Evolutionary conservation across 2,797 vertebrate genomes (phyloP), one percentile per base, ranked within the genome.

Genomic region (Ambastaia sidthimunki): DNA sequence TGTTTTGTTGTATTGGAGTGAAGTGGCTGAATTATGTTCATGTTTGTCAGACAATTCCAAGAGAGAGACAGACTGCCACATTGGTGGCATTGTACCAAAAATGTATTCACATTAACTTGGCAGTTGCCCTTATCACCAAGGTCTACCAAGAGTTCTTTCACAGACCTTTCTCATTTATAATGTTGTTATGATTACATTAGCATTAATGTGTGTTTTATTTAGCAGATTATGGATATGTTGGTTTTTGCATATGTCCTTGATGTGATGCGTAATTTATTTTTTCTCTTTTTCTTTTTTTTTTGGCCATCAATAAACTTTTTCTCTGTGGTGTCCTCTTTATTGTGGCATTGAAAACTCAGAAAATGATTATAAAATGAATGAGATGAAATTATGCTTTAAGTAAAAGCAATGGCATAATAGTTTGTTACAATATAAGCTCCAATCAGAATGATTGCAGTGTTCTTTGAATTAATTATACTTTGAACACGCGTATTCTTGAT

Each of bases 381-480:
- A 44, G 59, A 75, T 15, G 4, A 66, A 34, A 66, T 67, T 74
- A 18, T 28, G 25, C n/a, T 28, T 63, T 23, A 47, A 65, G 57
- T 37, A 21, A 52, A 6, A 10, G 15, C 18, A 74, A 28, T 44
- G 37, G 11, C 18, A 63, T 62, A 31, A 73, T 66, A 55, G 62
- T 31, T 79, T 55, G 57, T 76, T 71, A 44, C 41, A 44, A 10
- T 44, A 66, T 23, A 50, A 34, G 13, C 18, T 21, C 57, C 52
- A 69, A 34, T 77, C 62, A 60, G 37, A 37, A 72, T 76, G 69
- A 60, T 82, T 71, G 37, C 63, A 25, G 52, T 60, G 62, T 73
- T 50, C 44, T 52, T 66, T 67, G 41, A 48, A 44, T 67, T 62
- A 68, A 73, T 78, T 54, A 72, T 57, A 67, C 28, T 68, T 81